These are phyloP conservation scores for Suncus etruscus DNA, from an alignment of 2,113 vertebrate species.

Conservation along the genomic window DNA sequence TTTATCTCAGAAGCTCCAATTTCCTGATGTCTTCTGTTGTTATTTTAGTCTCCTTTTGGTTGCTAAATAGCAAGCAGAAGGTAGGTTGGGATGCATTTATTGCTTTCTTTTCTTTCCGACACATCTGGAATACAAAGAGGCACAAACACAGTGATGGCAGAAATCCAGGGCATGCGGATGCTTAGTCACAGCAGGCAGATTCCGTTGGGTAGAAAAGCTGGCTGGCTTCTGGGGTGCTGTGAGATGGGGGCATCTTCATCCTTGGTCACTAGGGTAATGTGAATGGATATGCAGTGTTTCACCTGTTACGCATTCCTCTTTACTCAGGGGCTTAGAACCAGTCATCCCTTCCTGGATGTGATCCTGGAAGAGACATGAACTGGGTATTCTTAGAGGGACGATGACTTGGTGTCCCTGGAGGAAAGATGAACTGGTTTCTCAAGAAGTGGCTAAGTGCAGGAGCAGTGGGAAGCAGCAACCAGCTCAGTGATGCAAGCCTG, in stretches of 20 bases:
- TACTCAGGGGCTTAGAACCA: neutral
- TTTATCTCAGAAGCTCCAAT: slow-evolving; percentile 57
- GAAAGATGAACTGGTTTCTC: neutral
- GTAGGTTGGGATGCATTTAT: slow-evolving; percentile 21
- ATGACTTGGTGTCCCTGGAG: neutral
- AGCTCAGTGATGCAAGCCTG: neutral
- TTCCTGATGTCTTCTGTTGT: slow-evolving; percentile 54
- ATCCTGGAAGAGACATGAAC: too few species aligned
- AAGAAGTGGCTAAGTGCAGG: neutral
- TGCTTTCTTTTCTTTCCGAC: slow-evolving; percentile 15
- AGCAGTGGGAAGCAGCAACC: neutral
- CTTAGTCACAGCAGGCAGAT: slow-evolving; percentile 9
- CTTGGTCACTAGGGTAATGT: neutral
- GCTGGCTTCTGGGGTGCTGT: neutral
- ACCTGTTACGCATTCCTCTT: neutral
- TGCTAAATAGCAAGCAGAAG: neutral
- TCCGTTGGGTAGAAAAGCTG: slow-evolving; percentile 1
- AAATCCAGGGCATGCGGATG: neutral
- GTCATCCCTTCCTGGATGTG: neutral
- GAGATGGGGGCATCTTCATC: neutral
- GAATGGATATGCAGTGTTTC: neutral
- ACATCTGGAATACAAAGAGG: slow-evolving; percentile 4
- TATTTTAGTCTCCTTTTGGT: slow-evolving; percentile 37
- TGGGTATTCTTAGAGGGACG: too few species aligned
- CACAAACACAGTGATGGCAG: neutral